These are phyloP conservation scores for Hesperophylax magnus DNA, from an alignment of 1,140 invertebrate species.

Conservation along the genomic window DNA sequence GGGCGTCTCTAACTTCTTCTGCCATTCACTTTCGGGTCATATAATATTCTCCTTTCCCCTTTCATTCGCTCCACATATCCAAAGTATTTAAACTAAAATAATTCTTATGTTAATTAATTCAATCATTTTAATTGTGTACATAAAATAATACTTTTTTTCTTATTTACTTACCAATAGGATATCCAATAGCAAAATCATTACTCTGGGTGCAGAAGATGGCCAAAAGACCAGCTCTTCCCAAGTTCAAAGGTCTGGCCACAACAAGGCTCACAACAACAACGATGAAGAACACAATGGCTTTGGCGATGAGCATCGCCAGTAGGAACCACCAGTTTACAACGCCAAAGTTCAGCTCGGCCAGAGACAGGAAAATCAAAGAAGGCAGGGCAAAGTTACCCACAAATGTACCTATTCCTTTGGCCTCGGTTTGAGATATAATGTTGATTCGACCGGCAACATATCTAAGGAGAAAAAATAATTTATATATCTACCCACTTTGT, in stretches of 20 bases:
- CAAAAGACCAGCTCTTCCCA: conserved; percentile 90
- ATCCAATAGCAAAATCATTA: conserved; percentile 98
- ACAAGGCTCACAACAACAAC: conserved; percentile 87
- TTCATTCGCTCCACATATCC: no score
- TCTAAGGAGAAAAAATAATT: conserved; percentile 72
- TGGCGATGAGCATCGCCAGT: conserved; percentile 87
- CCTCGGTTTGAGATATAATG: conserved; percentile 86
- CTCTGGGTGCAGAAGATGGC: conserved; percentile 97
- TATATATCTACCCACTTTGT: no score
- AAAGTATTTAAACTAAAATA: no score
- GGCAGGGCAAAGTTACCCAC: conserved; percentile 95
- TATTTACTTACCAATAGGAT: conserved; percentile 85
- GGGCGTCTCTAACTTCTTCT: no score
- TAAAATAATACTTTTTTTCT: no score
- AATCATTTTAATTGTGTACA: no score
- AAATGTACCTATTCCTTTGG: conserved; percentile 94
- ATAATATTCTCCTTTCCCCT: no score
- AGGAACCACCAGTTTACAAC: conserved; percentile 93
- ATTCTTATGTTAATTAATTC: no score
- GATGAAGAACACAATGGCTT: conserved; percentile 87
- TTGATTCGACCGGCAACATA: conserved; percentile 91
- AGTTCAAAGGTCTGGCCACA: conserved; percentile 83
- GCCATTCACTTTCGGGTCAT: no score
- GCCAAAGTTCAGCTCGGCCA: conserved; percentile 88
- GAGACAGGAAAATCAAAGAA: conserved; percentile 90